phyloP scores from a whole-genome alignment of 92 coral and sea anemone species.

The Epizoanthus scotinus region DNA sequence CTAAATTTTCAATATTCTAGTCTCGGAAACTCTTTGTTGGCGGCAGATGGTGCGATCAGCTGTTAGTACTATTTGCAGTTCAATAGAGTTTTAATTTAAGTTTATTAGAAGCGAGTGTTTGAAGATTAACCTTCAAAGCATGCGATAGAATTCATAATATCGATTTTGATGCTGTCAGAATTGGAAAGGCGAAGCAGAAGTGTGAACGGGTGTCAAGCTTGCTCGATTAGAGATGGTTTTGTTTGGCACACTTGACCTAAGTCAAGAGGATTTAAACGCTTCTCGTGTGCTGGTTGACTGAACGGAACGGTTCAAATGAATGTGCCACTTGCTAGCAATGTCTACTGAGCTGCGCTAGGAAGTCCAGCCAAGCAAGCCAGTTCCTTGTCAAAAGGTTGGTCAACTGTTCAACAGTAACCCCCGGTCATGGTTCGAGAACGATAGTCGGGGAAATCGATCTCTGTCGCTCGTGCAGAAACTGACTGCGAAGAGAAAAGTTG shows the following conservation, averaged over 20 bases:
- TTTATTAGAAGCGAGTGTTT: conserved; percentile 68
- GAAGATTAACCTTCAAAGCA: conserved; percentile 67
- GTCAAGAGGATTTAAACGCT: conserved; percentile 31
- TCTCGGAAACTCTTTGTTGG: conserved; percentile 87
- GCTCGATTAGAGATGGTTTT: conserved; percentile 38
- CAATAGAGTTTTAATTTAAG: conserved; percentile 79
- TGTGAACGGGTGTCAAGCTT: conserved; percentile 29
- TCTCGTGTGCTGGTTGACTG: conserved; percentile 11
- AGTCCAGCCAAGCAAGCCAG: background rate
- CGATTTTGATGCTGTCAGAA: conserved; percentile 41
- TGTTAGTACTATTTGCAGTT: conserved; percentile 75
- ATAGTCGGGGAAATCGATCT: background rate
- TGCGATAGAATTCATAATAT: conserved; percentile 61
- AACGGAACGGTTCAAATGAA: background rate
- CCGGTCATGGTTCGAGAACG: background rate
- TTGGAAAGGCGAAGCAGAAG: conserved; percentile 50
- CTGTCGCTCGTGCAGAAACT: background rate
- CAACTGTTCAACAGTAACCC: background rate
- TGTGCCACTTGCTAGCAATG: conserved; percentile 3
- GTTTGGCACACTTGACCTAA: conserved; percentile 73
- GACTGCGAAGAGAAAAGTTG: background rate
- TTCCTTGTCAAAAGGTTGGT: conserved; percentile 27
- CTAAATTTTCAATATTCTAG: conserved; percentile 89
- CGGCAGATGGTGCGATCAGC: conserved; percentile 93
- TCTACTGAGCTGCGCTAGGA: conserved; percentile 9